Percentiles rank a stretch among this genome's conserved stretches.
These are phyloP conservation scores for Lucinisca nassula DNA, from an alignment of 2,888 invertebrate species.

Conservation along the genomic window DNA sequence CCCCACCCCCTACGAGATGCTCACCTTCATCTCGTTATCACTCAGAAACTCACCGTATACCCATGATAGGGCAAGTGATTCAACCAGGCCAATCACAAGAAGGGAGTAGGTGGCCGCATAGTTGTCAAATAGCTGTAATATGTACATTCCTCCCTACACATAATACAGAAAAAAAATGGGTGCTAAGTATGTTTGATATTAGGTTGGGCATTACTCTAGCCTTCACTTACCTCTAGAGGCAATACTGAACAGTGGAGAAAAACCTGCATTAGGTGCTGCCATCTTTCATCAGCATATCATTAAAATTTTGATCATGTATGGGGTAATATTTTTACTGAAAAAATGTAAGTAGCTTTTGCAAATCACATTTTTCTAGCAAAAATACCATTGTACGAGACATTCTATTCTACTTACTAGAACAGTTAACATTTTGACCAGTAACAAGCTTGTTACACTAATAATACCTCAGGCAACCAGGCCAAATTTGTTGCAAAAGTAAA, in stretches of 20 bases:
- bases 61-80: conserved; percentile 89
- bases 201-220: conserved; percentile 22
- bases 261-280: background rate
- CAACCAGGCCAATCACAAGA: conserved; percentile 90
- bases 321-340: no score
- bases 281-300: no score
- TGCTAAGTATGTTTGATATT: conserved; percentile 9
- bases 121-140: conserved; percentile 89
- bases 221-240: conserved; percentile 35
- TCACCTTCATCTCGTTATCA: conserved; percentile 39
- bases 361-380: no score
- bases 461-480: no score
- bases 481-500: no score
- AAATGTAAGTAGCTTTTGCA: no score
- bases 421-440: no score
- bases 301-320: no score
- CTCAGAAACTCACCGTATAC: conserved; percentile 88
- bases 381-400: no score
- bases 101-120: conserved; percentile 89
- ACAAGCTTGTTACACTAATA: no score
- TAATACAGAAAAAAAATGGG: conserved; percentile 64
- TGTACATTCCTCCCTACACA: conserved; percentile 88
- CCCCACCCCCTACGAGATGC: conserved; percentile 24
- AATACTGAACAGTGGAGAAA: background rate
- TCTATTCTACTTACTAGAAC: no score